phyloP scores from a whole-genome alignment of 2,888 invertebrate genomes.

The Plebejus argus region DNA sequence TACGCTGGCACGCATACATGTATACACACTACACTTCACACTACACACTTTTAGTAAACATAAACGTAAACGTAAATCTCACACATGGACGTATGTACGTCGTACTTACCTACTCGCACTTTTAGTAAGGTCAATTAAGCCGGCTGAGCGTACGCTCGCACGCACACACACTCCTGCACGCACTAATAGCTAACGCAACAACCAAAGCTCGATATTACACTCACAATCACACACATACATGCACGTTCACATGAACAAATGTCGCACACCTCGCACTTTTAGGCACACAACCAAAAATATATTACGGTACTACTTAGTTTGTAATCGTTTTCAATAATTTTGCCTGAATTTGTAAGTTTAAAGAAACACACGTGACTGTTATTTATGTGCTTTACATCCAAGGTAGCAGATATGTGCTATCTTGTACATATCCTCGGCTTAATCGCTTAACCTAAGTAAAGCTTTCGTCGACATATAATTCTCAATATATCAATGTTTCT shows the following conservation, averaged over 20 bases:
- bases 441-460: neutral
- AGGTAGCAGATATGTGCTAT: neutral
- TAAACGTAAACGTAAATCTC: too few species aligned
- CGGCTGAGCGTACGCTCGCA: neutral
- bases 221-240: neutral
- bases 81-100: neutral
- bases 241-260: neutral
- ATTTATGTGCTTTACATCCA: neutral
- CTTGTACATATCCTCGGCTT: neutral
- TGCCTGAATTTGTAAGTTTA: neutral
- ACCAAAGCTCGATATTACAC: neutral
- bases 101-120: neutral
- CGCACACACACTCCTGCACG: neutral
- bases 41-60: too few species aligned
- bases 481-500: slow-evolving; percentile 41
- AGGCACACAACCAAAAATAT: too few species aligned
- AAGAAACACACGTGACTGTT: neutral
- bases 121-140: neutral
- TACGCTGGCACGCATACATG: neutral
- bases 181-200: neutral
- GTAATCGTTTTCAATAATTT: too few species aligned
- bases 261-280: neutral
- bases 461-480: slow-evolving; percentile 16
- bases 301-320: too few species aligned
- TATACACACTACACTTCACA: neutral